Evolutionary conservation across 1,140 invertebrate species (phyloP), one percentile per base, ranked within the genome.

Genomic region (Cydia splendana): DNA sequence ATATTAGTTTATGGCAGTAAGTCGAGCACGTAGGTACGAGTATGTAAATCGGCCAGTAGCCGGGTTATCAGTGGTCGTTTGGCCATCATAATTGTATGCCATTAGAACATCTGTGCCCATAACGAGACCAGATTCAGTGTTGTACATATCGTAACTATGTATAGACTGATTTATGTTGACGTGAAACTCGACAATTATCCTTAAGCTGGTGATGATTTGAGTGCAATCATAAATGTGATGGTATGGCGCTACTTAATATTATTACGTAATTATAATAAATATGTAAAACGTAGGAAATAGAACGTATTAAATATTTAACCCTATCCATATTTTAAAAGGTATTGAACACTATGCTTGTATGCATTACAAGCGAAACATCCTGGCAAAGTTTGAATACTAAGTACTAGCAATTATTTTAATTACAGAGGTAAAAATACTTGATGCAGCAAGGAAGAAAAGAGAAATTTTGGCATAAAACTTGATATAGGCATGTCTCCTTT

Each of bases 11-110:
- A 42, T 71, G 38, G 67, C 34, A 30, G 30, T 30, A 42, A 38
- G 15, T 71, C 30, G 67, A 71, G 67, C 67, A 38, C 34, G 67
- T 69, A 69, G 18, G 4, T 48, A 75, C 81, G 79, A 80, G 85
- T 86, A 86, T 87, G 84, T 82, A 88, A 89, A 87, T 87, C 80
- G 73, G 81, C 82, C 77, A 83, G 83, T 82, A 79, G 75, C 75
- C 76, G 45, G 80, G 80, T 85, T 85, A 85, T 87, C 85, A 85
- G 79, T 20, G 76, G 77, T 82, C 79, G 81, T 81, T 81, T 76
- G 76, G 81, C 78, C 81, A 74, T 81, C 80, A 82, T 85, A 86
- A 83, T 85, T 84, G 84, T 83, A 85, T 85, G 79, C 80, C 74
- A 85, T 83, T 85, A 83, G 82, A 83, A 73, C 81, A 86, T 85